Base-by-base conservation (phyloP, 2,113 vertebrate genomes). In the Antennarius striatus region DNA sequence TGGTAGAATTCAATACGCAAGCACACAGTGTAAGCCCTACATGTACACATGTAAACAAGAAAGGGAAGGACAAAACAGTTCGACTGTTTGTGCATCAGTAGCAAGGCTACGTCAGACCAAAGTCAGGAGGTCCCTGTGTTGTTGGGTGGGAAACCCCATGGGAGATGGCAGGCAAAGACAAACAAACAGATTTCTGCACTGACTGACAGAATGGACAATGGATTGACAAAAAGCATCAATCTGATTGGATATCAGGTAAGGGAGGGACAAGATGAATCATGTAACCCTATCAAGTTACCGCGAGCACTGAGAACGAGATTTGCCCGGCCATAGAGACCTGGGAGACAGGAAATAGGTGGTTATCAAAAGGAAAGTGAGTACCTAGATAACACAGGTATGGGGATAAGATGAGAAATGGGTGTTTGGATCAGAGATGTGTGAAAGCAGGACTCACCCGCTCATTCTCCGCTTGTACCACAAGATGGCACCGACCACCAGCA, bases 381-480 rank as follows among this genome's bases (percentile, higher is more conserved):
- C 51, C 17, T 57, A 71, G 78, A 71, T 11, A 64, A 53, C 56
- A 68, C 3, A 60, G 70, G 55, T 74, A 61, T 43, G 70, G 77
- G 62, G 68, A 77, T 56, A 22, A 68, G 56, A 65, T 73, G 76
- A 70, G 54, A 82, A 58, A 70, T 73, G 67, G 63, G 67, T 36
- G 58, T 66, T 6, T 49, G 43, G 28, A 42, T 49, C 17, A 14
- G 0, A 30, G 46, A 6, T 12, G 0, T 54, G 28, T 11, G 6
- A 51, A 47, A 51, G 11, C 30, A 47, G 11, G 32, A 83, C 96
- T 94, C 77, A 99, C 97, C 97, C 96, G 50, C 95, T 94, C 90
- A 98, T 95, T 84, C 95, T 93, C 81, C 93, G 91, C 82, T 95
- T 97, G 84, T 98, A 98, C 96, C 97, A 99, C 79, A 95, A 90